Evolutionary conservation across 2,888 invertebrate species (phyloP).

Genomic region (Amorpha juglandis): DNA sequence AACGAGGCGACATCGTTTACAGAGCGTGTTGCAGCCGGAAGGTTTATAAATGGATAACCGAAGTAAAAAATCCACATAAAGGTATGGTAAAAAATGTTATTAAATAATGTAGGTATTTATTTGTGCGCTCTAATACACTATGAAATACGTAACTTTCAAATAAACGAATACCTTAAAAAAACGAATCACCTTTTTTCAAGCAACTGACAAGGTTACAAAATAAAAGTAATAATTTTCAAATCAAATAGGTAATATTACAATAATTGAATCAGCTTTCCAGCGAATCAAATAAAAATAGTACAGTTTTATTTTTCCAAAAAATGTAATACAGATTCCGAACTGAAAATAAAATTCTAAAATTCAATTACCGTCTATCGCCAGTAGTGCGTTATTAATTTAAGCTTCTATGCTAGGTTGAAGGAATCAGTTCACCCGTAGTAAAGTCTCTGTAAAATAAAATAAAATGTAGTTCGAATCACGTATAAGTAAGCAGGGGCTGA

Average conservation of each 20-base stretch:
- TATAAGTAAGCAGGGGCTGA: not conserved
- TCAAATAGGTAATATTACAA: too few relatives aligned
- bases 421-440: not conserved
- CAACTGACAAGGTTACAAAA: too few relatives aligned
- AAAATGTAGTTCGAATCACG: not conserved
- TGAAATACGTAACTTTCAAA: too few relatives aligned
- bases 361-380: not conserved
- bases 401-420: not conserved
- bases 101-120: too few relatives aligned
- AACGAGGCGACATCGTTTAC: conserved; percentile 1
- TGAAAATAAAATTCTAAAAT: not conserved
- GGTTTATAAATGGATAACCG: not conserved
- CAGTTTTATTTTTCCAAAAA: not conserved
- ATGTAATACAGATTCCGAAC: not conserved
- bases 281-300: not conserved
- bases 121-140: too few relatives aligned
- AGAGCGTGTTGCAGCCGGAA: not conserved
- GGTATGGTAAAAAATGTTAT: not conserved
- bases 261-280: not conserved
- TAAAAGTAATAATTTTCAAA: not conserved
- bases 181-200: too few relatives aligned
- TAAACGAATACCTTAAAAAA: too few relatives aligned
- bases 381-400: too few relatives aligned
- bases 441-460: conserved; percentile 5
- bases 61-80: not conserved